These are phyloP conservation scores for Brachionus paranguensis DNA, from an alignment of 1,140 invertebrate genomes.

Conservation along the genomic window DNA sequence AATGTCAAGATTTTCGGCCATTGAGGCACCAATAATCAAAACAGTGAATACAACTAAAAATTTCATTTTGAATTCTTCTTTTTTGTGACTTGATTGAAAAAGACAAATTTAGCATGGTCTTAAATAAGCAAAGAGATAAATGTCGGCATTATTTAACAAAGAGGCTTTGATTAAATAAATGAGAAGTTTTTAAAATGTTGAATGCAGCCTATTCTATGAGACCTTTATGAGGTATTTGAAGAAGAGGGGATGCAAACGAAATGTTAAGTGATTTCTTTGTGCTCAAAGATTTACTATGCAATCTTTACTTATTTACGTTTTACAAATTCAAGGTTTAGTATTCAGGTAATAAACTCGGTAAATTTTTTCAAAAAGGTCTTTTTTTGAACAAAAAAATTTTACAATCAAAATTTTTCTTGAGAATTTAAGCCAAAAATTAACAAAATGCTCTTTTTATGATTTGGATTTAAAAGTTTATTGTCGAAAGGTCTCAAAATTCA, in stretches of 20 bases:
- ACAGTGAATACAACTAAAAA: not conserved
- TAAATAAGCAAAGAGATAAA: not conserved
- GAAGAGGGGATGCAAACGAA: not conserved
- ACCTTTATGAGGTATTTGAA: not conserved
- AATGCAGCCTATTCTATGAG: not conserved
- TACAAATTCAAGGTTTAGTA: not conserved
- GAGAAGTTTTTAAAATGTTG: not conserved
- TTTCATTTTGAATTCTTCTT: conserved; percentile 14
- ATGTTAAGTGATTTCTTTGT: not conserved
- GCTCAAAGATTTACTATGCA: not conserved
- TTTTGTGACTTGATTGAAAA: not conserved
- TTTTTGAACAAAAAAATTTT: not conserved
- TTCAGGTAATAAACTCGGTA: not conserved
- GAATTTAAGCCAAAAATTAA: not conserved
- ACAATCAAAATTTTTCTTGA: not conserved
- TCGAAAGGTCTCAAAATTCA: not conserved
- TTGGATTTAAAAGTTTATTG: not conserved
- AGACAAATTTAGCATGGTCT: not conserved
- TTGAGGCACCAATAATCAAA: not conserved
- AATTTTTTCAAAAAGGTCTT: not conserved
- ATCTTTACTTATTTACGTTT: conserved; percentile 12
- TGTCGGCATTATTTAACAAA: not conserved
- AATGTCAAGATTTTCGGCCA: not conserved
- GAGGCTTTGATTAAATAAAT: not conserved
- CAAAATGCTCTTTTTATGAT: not conserved